phyloP scores from a whole-genome alignment of 2,113 vertebrate genomes.

The Rhodinocichla rosea region DNA sequence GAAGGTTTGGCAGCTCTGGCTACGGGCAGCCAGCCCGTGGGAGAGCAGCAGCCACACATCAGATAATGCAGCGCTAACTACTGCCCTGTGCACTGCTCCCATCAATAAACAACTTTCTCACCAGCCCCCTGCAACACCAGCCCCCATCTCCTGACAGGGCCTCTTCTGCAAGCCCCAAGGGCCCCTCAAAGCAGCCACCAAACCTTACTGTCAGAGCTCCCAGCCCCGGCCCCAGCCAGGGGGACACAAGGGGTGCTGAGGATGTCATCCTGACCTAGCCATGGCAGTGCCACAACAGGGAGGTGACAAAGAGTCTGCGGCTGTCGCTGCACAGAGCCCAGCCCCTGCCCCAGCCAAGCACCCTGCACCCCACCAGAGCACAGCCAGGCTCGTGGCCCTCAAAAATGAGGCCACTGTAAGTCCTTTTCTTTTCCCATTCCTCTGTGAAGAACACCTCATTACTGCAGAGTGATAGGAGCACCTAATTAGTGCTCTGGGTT shows the following conservation, averaged over 20 bases:
- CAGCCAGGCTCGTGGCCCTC: neutral
- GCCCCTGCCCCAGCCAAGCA: neutral
- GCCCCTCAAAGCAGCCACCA: neutral
- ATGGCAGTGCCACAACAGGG: neutral
- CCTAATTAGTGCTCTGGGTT: slow-evolving; percentile 17
- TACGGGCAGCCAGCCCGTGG: neutral
- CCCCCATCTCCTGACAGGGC: fast-evolving
- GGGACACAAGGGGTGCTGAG: fast-evolving
- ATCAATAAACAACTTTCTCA: neutral
- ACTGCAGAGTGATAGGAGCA: neutral
- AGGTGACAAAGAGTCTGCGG: fast-evolving
- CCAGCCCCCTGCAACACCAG: neutral
- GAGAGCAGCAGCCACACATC: neutral
- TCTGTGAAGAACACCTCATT: neutral
- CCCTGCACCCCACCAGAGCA: neutral
- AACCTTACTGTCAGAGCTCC: neutral
- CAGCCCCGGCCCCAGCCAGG: fast-evolving
- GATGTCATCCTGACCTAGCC: fast-evolving
- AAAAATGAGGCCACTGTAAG: neutral
- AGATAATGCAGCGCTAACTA: neutral
- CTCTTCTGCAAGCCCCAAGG: neutral
- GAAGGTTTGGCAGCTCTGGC: neutral
- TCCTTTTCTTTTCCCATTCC: neutral
- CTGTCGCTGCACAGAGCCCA: neutral
- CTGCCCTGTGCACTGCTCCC: neutral